phyloP scores from a whole-genome alignment of 2,113 vertebrate species.

The Lycaon pictus region DNA sequence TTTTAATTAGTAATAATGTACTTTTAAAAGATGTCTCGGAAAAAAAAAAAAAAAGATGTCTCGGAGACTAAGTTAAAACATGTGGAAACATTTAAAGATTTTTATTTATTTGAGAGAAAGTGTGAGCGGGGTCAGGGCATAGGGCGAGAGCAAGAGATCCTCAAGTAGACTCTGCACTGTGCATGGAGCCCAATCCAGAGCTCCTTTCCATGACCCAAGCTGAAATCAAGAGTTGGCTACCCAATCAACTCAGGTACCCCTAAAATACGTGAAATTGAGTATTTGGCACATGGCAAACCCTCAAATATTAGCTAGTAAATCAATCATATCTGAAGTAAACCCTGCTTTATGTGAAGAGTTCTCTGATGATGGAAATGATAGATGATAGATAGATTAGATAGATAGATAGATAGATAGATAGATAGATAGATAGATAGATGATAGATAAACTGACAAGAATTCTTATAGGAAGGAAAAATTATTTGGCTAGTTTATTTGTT shows the following conservation, averaged over 20 bases:
- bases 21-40: conserved; percentile 41
- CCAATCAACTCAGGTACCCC: background rate
- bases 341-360: background rate
- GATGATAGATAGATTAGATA: background rate
- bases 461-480: background rate
- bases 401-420: background rate
- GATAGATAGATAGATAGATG: background rate
- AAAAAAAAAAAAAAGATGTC: conserved; percentile 1
- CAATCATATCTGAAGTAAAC: background rate
- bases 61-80: conserved; percentile 46
- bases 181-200: background rate
- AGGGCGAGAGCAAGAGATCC: background rate
- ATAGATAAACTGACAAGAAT: background rate
- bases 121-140: background rate
- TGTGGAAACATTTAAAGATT: conserved; percentile 28
- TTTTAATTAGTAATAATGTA: conserved; percentile 18
- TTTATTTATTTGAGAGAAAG: background rate
- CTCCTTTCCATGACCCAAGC: background rate
- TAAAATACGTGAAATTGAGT: background rate
- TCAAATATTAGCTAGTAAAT: conserved; percentile 2
- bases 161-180: background rate
- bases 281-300: background rate
- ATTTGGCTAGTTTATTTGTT: conserved; percentile 37
- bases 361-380: background rate
- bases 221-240: background rate